Percentiles rank a stretch among this genome's conserved stretches.
phyloP scores from a whole-genome alignment of 2,113 vertebrate genomes.

The Azemiops feae region DNA sequence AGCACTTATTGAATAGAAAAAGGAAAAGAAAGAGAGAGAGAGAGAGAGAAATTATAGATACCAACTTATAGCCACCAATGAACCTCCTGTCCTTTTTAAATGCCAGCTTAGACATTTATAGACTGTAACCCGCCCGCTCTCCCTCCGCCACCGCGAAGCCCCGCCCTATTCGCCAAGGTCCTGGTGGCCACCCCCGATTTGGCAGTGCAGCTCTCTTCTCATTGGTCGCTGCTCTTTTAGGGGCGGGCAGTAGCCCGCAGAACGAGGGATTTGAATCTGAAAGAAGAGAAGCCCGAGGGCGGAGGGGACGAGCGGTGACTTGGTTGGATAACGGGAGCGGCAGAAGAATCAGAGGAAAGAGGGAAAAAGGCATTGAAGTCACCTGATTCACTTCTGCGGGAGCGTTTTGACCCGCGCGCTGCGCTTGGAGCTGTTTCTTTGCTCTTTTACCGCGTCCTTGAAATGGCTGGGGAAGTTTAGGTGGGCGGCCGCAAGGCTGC shows the following conservation, averaged over 20 bases:
- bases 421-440: neutral
- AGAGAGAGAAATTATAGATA: neutral
- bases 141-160: neutral
- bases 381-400: neutral
- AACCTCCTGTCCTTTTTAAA: neutral
- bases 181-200: too few species aligned
- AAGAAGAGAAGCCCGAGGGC: neutral
- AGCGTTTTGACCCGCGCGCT: too few species aligned
- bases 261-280: neutral
- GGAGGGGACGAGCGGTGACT: too few species aligned
- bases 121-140: neutral
- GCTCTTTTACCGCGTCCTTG: neutral
- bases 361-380: neutral
- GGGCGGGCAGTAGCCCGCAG: neutral
- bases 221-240: neutral
- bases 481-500: neutral
- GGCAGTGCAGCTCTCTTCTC: neutral
- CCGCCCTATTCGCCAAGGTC: neutral
- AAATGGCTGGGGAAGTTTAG: neutral
- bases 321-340: neutral
- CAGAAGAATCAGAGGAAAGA: neutral
- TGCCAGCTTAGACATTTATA: neutral
- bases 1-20: neutral
- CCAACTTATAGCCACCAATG: rapidly evolving
- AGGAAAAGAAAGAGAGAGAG: neutral